Conservation (phyloP, 2,888 invertebrate species). For the Epinotia nisella region DNA sequence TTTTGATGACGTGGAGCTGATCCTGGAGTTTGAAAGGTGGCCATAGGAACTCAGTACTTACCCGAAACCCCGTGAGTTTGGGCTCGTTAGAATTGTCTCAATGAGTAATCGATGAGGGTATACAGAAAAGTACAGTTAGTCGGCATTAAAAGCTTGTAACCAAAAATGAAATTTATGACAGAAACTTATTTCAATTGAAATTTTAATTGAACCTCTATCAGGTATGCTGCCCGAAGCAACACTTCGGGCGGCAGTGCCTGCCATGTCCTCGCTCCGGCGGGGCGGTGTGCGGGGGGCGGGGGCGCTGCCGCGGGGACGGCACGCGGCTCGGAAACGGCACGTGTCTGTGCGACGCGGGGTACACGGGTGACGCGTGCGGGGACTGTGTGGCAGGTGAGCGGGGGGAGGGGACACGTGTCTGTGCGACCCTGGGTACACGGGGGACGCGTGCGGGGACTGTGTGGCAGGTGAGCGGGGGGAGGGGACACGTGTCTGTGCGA, state of each 20-base stretch:
- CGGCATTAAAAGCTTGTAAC: no score
- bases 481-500: no score
- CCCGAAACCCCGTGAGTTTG: no score
- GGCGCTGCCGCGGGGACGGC: conserved; percentile 92
- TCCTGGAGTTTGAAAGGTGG: no score
- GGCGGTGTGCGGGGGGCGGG: conserved; percentile 91
- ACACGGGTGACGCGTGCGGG: conserved; percentile 90
- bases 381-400: conserved; percentile 86
- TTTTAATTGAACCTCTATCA: neutral
- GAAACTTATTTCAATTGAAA: no score
- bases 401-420: neutral
- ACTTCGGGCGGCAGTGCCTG: conserved; percentile 92
- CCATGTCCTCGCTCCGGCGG: conserved; percentile 87
- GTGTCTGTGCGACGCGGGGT: conserved; percentile 94
- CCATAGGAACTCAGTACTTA: no score
- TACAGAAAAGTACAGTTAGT: no score
- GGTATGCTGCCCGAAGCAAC: conserved; percentile 93
- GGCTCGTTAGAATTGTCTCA: no score
- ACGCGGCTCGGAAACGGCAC: conserved; percentile 97
- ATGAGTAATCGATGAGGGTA: no score
- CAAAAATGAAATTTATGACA: no score
- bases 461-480: no score
- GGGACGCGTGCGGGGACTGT: neutral
- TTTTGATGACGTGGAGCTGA: no score
- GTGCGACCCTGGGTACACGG: neutral